Evolutionary conservation across 2,113 vertebrate genomes (phyloP).

Genomic region (Solenodon paradoxus): DNA sequence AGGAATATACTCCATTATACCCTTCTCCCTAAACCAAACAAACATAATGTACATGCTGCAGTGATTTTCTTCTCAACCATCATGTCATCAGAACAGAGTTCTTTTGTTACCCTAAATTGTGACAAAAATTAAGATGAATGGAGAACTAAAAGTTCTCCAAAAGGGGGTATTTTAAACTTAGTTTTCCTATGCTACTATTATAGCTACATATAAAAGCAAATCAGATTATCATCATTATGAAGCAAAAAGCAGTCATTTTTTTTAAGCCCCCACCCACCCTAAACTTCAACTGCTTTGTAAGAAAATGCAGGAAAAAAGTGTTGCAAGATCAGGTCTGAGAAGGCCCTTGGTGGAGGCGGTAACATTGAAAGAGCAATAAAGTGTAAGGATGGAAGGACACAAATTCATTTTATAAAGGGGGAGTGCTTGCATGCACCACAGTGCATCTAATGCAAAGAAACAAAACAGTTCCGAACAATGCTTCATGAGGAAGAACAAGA

Average conservation of each 20-base stretch:
- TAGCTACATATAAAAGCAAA: constrained; percentile 54
- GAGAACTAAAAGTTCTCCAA: constrained; percentile 69
- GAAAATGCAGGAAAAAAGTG: constrained; percentile 78
- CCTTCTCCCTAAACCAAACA: constrained; percentile 58
- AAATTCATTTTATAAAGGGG: constrained; percentile 72
- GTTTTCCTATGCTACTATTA: constrained; percentile 30
- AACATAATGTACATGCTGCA: constrained; percentile 63
- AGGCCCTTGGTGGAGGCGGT: constrained; percentile 71
- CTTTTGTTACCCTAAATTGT: constrained; percentile 64
- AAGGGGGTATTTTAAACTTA: constrained; percentile 62
- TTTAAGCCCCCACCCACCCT: constrained; percentile 44
- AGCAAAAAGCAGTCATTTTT: constrained; percentile 45
- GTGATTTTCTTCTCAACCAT: constrained; percentile 45
- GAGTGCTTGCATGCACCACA: constrained; percentile 63
- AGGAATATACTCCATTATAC: constrained; percentile 60
- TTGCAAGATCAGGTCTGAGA: constrained; percentile 79
- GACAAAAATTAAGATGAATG: constrained; percentile 73
- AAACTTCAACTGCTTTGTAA: constrained; percentile 81
- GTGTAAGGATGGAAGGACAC: constrained; percentile 67
- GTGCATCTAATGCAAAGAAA: constrained; percentile 73
- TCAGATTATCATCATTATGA: constrained; percentile 19
- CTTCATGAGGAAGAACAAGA: constrained; percentile 46
- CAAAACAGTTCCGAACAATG: constrained; percentile 53
- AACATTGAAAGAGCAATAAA: constrained; percentile 77
- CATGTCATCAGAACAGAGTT: constrained; percentile 57